Conservation (phyloP, 1,140 invertebrate genomes). For the Polyergus mexicanus region DNA sequence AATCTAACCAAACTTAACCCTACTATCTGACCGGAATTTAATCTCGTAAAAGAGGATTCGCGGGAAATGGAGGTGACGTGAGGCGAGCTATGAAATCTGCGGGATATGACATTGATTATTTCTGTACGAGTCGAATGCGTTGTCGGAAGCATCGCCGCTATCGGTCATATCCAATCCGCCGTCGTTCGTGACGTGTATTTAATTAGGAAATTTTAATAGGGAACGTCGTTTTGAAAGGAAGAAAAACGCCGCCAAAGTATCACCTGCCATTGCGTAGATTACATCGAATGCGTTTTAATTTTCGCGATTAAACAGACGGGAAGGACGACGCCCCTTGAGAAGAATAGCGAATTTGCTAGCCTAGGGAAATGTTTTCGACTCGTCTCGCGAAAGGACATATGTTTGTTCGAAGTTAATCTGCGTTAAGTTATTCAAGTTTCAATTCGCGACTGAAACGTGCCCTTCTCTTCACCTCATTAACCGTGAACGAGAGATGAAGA, state of each 20-base stretch:
- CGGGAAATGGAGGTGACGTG: conserved; percentile 13
- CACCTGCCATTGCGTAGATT: conserved; percentile 8
- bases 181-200: conserved; percentile 43
- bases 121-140: conserved; percentile 26
- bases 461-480: neutral
- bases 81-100: conserved; percentile 38
- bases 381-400: neutral
- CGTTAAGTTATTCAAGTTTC: neutral
- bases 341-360: neutral
- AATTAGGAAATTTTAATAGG: conserved; percentile 54
- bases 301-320: neutral
- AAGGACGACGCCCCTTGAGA: neutral
- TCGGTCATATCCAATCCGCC: conserved; percentile 23
- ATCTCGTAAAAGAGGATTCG: conserved; percentile 16
- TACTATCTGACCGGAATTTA: conserved; percentile 39
- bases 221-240: neutral
- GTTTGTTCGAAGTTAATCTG: conserved; percentile 12
- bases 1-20: neutral
- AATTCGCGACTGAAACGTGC: neutral
- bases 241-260: neutral
- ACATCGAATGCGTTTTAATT: conserved; percentile 39
- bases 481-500: neutral
- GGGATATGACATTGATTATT: conserved; percentile 48
- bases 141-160: conserved; percentile 18
- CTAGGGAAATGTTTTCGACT: neutral